A percentile compares a stretch with the other conserved stretches of the same genome.
Conservation (phyloP, 1,140 invertebrate genomes). For the Polypedilum pembai region DNA sequence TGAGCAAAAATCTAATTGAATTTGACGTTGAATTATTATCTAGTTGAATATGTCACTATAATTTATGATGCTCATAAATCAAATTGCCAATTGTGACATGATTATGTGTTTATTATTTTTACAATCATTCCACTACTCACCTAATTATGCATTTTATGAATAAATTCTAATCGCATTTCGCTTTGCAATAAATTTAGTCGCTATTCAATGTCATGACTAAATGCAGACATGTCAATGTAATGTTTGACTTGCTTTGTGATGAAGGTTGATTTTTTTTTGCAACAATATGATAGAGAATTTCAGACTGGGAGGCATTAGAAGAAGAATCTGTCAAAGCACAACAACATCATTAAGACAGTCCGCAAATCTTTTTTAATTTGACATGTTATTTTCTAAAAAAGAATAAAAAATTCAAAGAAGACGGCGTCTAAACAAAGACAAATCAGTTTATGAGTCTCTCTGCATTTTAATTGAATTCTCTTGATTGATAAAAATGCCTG, state of each 20-base stretch:
- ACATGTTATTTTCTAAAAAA: conserved; percentile 8
- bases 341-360: conserved; percentile 12
- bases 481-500: conserved; percentile 9
- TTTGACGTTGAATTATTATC: conserved; percentile 8
- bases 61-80: conserved; percentile 11
- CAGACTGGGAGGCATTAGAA: not conserved
- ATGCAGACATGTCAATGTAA: not conserved
- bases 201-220: not conserved
- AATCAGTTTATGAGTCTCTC: not conserved
- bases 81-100: conserved; percentile 13
- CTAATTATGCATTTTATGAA: not conserved
- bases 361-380: not conserved
- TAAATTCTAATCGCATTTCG: not conserved
- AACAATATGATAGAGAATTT: too few species aligned
- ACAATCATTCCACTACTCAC: too few species aligned
- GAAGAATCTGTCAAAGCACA: not conserved
- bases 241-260: not conserved
- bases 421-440: not conserved
- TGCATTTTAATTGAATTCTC: conserved; percentile 12
- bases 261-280: not conserved
- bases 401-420: not conserved
- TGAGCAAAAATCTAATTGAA: conserved; percentile 13
- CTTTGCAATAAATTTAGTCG: not conserved
- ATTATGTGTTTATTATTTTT: not conserved
- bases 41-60: not conserved